Conservation (phyloP, 2,113 vertebrate genomes). For the Phalacrocorax pelagicus region DNA sequence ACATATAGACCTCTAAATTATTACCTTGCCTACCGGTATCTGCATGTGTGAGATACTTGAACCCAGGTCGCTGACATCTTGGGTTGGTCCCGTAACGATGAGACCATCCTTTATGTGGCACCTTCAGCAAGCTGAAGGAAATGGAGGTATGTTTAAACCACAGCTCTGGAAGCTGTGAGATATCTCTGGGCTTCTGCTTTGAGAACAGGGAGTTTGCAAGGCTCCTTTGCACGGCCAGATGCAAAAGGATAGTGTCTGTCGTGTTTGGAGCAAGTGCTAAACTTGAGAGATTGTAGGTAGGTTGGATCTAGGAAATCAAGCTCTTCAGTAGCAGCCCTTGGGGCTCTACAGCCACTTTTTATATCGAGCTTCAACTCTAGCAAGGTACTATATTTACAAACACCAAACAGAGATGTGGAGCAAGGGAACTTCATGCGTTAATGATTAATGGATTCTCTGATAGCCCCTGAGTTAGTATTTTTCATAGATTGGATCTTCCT, state of each 20-base stretch:
- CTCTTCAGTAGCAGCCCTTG: not conserved
- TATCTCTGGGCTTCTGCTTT: not conserved
- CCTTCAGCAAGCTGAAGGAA: not conserved
- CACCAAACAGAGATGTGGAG: not conserved
- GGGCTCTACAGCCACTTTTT: not conserved
- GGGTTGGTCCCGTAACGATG: fast-evolving
- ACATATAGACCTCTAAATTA: not conserved
- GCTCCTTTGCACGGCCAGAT: not conserved
- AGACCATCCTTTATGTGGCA: not conserved
- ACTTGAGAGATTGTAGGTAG: not conserved
- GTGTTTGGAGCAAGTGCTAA: not conserved
- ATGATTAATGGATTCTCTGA: slow-evolving; percentile 33
- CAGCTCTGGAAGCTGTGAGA: not conserved
- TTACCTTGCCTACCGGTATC: not conserved
- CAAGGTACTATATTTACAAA: not conserved
- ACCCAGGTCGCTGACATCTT: not conserved
- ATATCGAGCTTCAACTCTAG: not conserved
- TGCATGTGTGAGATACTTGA: not conserved
- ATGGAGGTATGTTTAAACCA: not conserved
- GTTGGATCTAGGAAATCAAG: not conserved
- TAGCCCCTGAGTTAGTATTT: slow-evolving; percentile 4
- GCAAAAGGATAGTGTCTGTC: not conserved
- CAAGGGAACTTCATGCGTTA: not conserved
- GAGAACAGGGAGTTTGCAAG: not conserved
- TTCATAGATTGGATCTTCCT: slow-evolving; percentile 16